phyloP scores from a whole-genome alignment of 2,113 vertebrate species.

The Callipepla squamata region DNA sequence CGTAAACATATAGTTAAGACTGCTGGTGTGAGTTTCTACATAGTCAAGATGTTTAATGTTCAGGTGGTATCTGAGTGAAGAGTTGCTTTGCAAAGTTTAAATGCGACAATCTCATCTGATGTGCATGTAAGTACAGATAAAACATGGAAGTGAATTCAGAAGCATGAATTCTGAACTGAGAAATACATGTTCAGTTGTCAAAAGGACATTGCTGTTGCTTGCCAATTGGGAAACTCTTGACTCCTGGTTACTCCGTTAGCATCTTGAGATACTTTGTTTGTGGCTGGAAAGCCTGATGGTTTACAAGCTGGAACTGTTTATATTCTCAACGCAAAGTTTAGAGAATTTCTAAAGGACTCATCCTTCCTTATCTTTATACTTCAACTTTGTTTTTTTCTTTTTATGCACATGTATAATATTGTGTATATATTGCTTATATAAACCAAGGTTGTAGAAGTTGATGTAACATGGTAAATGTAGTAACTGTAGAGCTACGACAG shows the following conservation, averaged over 20 bases:
- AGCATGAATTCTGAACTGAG: not conserved
- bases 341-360: not conserved
- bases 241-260: not conserved
- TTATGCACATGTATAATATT: not conserved
- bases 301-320: slow-evolving; percentile 1
- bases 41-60: not conserved
- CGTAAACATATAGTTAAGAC: not conserved
- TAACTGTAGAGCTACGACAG: not conserved
- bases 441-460: not conserved
- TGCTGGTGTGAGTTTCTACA: not conserved
- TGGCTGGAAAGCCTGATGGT: not conserved
- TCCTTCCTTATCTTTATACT: slow-evolving; percentile 8
- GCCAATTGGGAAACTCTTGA: not conserved
- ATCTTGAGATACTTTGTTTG: not conserved
- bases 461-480: not conserved
- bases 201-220: not conserved
- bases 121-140: not conserved
- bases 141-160: not conserved
- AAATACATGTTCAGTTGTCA: not conserved
- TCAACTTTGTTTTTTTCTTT: not conserved
- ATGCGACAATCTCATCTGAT: not conserved
- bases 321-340: not conserved
- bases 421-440: not conserved
- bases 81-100: not conserved
- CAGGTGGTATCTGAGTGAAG: not conserved